Conservation (phyloP, 2,888 invertebrate species). For the Eucera pruinosa region DNA sequence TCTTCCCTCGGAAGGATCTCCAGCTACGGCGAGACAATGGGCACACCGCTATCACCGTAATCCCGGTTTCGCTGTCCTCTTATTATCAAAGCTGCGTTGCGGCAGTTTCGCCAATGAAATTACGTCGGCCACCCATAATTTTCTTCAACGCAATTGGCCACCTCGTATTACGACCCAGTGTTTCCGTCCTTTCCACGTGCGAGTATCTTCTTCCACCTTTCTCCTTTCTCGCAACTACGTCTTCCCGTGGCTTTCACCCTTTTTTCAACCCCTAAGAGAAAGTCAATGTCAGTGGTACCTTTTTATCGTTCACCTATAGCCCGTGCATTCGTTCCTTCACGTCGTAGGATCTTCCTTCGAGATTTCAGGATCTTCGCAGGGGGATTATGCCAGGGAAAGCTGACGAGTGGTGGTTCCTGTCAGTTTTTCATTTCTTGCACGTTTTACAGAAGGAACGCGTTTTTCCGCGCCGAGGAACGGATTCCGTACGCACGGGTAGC, state of each 20-base stretch:
- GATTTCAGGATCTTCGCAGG: conserved; percentile 28
- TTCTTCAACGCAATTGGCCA: conserved; percentile 52
- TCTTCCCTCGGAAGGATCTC: not conserved
- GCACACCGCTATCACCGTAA: not conserved
- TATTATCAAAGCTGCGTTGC: conserved; percentile 8
- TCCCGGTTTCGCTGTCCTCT: conserved; percentile 24
- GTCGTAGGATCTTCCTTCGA: too few species aligned
- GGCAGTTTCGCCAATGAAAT: conserved; percentile 21
- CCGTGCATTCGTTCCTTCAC: too few species aligned
- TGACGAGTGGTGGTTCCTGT: conserved; percentile 56
- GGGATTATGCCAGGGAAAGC: conserved; percentile 59
- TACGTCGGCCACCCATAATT: conserved; percentile 34
- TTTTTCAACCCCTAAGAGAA: conserved; percentile 33
- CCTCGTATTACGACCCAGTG: conserved; percentile 21
- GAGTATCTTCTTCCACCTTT: not conserved
- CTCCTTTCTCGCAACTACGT: not conserved
- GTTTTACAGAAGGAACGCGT: conserved; percentile 32
- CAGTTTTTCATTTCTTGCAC: conserved; percentile 53
- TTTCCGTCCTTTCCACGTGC: conserved; percentile 26
- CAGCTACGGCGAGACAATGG: not conserved
- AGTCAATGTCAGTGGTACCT: conserved; percentile 64
- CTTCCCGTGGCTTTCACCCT: conserved; percentile 4
- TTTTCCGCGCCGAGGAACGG: conserved; percentile 54
- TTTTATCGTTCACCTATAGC: too few species aligned
- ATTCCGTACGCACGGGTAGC: conserved; percentile 48